These are phyloP conservation scores for Protonibea diacanthus DNA, from an alignment of 2,797 vertebrate genomes.

Conservation along the genomic window DNA sequence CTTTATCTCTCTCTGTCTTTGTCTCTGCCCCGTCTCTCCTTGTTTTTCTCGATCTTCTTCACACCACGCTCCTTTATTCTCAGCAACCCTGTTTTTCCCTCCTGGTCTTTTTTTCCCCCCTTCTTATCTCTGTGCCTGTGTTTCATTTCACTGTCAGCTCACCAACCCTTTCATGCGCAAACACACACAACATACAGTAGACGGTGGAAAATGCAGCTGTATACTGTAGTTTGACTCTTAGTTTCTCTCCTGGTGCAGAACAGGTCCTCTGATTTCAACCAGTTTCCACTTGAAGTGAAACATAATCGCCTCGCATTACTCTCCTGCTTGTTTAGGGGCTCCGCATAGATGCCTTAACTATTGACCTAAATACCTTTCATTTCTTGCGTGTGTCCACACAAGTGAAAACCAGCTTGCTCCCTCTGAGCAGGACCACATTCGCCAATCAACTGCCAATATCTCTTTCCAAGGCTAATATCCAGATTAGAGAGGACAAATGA, in stretches of 20 bases:
- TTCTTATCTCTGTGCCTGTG: slow-evolving; percentile 45
- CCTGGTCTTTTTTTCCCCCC: slow-evolving; percentile 1
- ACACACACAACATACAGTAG: not conserved
- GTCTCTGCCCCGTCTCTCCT: slow-evolving; percentile 34
- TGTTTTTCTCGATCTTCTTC: slow-evolving; percentile 46
- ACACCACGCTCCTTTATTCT: slow-evolving; percentile 21
- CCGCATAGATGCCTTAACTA: slow-evolving; percentile 22
- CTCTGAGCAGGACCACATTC: slow-evolving; percentile 21
- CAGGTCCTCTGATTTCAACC: slow-evolving; percentile 34
- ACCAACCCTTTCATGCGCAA: slow-evolving; percentile 10
- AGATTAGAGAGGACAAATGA: not conserved
- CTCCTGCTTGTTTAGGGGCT: slow-evolving; percentile 25
- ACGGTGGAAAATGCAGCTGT: not conserved
- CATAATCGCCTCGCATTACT: too few relatives aligned
- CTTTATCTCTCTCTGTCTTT: slow-evolving; percentile 47
- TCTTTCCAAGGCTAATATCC: not conserved
- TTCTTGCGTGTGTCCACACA: slow-evolving; percentile 35
- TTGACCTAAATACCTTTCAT: slow-evolving; percentile 61
- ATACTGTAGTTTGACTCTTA: not conserved
- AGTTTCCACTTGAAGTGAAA: slow-evolving; percentile 48
- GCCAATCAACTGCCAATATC: not conserved
- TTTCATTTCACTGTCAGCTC: slow-evolving; percentile 41
- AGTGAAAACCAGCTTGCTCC: slow-evolving; percentile 10
- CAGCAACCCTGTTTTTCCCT: slow-evolving; percentile 25
- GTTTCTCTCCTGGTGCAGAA: slow-evolving; percentile 14